Evolutionary conservation across 2,888 invertebrate genomes (phyloP).

Genomic region (Fragum sueziense): DNA sequence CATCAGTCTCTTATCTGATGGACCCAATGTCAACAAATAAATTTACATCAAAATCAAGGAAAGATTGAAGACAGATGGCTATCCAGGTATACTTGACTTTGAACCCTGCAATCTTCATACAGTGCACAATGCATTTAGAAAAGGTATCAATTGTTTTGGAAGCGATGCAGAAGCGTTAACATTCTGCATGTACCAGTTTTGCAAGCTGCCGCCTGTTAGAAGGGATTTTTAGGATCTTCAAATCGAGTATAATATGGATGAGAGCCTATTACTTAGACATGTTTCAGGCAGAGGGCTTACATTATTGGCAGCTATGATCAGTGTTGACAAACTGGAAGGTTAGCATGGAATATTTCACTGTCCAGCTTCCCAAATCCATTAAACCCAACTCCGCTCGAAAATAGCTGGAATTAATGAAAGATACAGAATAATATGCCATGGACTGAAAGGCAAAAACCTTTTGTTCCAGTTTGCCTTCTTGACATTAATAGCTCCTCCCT

Average conservation of each 20-base stretch:
- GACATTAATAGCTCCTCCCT: conserved; percentile 24
- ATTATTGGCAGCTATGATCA: conserved; percentile 30
- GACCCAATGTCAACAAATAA: conserved; percentile 35
- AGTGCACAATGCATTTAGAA: conserved; percentile 42
- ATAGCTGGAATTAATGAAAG: conserved; percentile 26
- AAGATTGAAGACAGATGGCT: conserved; percentile 15
- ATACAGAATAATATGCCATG: conserved; percentile 17
- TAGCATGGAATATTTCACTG: conserved; percentile 34
- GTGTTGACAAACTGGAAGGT: conserved; percentile 26
- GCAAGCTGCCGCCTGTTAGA: conserved; percentile 26
- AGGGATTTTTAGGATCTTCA: conserved; percentile 32
- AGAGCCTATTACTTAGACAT: conserved; percentile 19
- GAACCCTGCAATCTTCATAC: conserved; percentile 37
- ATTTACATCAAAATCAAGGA: conserved; percentile 26
- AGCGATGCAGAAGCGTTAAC: conserved; percentile 31
- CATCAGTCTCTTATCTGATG: conserved; percentile 26
- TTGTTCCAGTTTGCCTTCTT: conserved; percentile 35
- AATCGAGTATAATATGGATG: conserved; percentile 35
- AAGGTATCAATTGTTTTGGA: conserved; percentile 31
- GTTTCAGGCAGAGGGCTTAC: conserved; percentile 40
- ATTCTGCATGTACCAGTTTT: conserved; percentile 35
- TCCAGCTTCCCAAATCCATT: conserved; percentile 25
- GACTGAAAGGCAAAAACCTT: conserved; percentile 25
- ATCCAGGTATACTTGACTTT: conserved; percentile 30
- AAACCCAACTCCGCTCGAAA: conserved; percentile 23